Base-by-base conservation (phyloP, 2,888 invertebrate genomes). In the Pandemis cinnamomeana region DNA sequence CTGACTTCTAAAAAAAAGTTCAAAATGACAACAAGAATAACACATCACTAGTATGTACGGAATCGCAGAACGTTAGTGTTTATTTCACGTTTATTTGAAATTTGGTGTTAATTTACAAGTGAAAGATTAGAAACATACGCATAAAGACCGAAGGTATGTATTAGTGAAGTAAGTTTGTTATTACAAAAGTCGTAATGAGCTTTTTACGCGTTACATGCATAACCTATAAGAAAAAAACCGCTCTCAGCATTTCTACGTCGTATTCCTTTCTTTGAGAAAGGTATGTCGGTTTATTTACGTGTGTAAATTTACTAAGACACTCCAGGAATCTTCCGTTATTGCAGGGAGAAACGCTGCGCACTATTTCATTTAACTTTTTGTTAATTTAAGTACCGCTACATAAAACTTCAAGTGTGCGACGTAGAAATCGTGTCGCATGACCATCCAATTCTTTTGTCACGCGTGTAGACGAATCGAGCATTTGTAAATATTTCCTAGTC, bases 81-180 rank as follows among this genome's bases (percentile, higher is more conserved):
- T 93, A 91, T 88, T 83, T 91, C 83, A 82, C 83, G 84, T 87
- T 86, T 85, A 87, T 88, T 90, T 87, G 83, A 88, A 89, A 89
- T 86, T 88, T 85, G 79, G 92, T 91, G 91, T 79, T 91, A 91
- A 90, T 91, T 91, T 92, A 90, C 88, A 89, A 91, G 91, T 93
- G 91, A 82, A 82, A 82, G 84, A 86, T 81, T 82, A 79, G 81
- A 80, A 82, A 84, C 80, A 82, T 78, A 81, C 80, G 81, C 80
- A 80, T 79, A 79, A 78, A 84, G 77, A 84, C 78, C 79, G 72
- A 81, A 81, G 87, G 91, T 90, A 80, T 86, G 91, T 88, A 72
- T 73, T 77, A 71, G 68, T 78, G 51, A 66, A 48, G 46, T 68
- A 68, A 58, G 58, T 74, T 71, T 73, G 41, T 68, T 51, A 44